A percentile compares a stretch with the other conserved stretches of the same genome.
Evolutionary conservation across 2,797 vertebrate species (phyloP).

Genomic region (Chiropotes sagulatus): DNA sequence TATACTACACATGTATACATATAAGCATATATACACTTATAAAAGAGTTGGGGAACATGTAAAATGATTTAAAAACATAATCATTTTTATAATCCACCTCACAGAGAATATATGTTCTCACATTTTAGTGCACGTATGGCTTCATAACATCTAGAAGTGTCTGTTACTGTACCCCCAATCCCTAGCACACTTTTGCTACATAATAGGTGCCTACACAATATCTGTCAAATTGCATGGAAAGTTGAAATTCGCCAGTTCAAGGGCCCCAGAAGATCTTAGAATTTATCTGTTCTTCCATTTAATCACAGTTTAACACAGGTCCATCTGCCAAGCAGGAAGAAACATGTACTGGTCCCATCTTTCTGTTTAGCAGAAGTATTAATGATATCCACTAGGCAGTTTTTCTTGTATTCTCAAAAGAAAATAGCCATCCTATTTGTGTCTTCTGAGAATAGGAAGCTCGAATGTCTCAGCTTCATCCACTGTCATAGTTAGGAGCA

Average conservation of each 20-base stretch:
- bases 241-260: not conserved
- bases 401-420: not conserved
- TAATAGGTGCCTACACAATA: not conserved
- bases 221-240: not conserved
- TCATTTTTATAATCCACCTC: constrained; percentile 72
- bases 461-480: not conserved
- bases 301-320: not conserved
- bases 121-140: not conserved
- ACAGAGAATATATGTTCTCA: constrained; percentile 73
- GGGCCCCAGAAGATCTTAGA: not conserved
- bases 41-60: not conserved
- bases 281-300: not conserved
- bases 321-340: not conserved
- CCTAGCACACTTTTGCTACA: not conserved
- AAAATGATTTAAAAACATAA: not conserved
- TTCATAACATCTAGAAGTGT: constrained; percentile 43
- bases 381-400: not conserved
- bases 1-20: not conserved
- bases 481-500: not conserved
- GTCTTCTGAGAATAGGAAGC: not conserved
- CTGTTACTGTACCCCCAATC: not conserved
- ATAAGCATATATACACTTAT: not conserved
- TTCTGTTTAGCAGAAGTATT: not conserved
- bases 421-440: not conserved
- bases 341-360: not conserved